These are phyloP conservation scores for Bos javanicus DNA, from an alignment of 2,113 vertebrate genomes.

Conservation along the genomic window DNA sequence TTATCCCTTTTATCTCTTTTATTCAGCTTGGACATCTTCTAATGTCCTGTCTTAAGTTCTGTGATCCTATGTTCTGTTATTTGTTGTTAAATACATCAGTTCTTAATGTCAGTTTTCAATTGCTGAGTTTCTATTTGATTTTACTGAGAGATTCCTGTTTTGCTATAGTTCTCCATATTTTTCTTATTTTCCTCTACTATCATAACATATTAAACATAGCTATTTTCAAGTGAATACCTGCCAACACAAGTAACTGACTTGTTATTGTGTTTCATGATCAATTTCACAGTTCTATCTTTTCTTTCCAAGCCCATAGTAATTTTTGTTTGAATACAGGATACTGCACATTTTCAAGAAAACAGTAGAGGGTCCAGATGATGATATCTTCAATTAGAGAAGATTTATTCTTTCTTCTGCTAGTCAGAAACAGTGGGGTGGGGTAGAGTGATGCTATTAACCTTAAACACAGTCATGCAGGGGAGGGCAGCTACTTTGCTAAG, in stretches of 20 bases:
- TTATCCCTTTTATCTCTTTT: neutral
- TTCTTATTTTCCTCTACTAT: neutral
- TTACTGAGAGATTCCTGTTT: neutral
- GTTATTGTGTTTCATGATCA: neutral
- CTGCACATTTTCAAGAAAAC: neutral
- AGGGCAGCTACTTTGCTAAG: neutral
- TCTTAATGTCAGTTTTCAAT: neutral
- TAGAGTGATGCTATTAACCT: neutral
- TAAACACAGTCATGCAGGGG: neutral
- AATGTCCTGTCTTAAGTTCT: neutral
- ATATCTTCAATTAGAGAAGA: neutral
- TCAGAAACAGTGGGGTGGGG: neutral
- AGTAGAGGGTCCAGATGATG: neutral
- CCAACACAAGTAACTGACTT: neutral
- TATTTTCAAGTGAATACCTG: neutral
- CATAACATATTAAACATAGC: neutral
- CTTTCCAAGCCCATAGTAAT: neutral
- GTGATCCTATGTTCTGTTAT: neutral
- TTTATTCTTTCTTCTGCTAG: neutral
- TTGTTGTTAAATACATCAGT: neutral
- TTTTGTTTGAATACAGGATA: neutral
- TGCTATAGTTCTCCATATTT: neutral
- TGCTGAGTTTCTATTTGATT: neutral
- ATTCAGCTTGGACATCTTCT: neutral
- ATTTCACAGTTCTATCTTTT: neutral